Evolutionary conservation across 2,888 invertebrate genomes (phyloP).

Genomic region (Gastrophysa polygoni): DNA sequence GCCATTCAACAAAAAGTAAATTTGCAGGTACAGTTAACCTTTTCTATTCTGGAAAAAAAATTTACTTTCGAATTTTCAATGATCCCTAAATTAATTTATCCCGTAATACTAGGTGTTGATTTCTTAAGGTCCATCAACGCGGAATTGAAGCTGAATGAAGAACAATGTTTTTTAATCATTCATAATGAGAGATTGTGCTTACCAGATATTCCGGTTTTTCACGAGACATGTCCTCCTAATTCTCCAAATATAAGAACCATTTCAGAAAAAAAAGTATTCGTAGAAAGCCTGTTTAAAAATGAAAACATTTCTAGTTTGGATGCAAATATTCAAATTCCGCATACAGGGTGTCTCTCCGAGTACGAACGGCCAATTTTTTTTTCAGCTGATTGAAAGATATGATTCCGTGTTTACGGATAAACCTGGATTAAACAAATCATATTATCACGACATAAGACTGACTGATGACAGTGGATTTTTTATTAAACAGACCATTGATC

Average conservation of each 20-base stretch:
- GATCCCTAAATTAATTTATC: neutral
- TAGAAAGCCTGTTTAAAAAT: neutral
- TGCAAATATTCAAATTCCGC: too few species aligned
- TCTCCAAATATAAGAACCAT: neutral
- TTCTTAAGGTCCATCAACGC: neutral
- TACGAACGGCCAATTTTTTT: neutral
- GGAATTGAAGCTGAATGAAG: neutral
- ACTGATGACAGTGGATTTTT: constrained; percentile 24
- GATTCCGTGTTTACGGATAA: constrained; percentile 8
- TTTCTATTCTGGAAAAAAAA: too few species aligned
- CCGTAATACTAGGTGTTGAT: neutral
- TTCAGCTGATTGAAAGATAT: neutral
- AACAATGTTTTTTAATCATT: neutral
- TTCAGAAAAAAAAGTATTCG: neutral
- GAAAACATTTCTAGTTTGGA: neutral
- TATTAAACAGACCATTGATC: constrained; percentile 2
- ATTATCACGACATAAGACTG: constrained; percentile 34
- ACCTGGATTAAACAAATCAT: constrained; percentile 24
- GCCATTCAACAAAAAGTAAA: neutral
- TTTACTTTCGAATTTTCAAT: neutral
- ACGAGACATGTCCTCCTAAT: neutral
- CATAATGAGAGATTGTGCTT: neutral
- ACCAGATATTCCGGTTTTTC: neutral
- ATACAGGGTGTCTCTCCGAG: neutral
- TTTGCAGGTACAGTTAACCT: too few species aligned